These are phyloP conservation scores for Diplodus sargus DNA, from an alignment of 2,797 vertebrate species.

Conservation along the genomic window DNA sequence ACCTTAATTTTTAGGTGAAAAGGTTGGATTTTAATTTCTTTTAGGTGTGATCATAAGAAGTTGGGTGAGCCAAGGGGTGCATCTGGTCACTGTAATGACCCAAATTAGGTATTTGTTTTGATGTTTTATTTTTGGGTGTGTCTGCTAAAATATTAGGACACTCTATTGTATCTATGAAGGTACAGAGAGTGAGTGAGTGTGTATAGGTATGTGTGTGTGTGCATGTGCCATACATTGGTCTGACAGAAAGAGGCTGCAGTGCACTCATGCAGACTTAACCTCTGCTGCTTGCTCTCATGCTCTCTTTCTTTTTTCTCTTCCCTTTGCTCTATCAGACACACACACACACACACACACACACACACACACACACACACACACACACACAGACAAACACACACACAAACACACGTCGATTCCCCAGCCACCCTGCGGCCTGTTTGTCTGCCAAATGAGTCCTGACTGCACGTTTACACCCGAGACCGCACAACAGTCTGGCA, in stretches of 20 bases:
- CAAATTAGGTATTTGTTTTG: background rate
- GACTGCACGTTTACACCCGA: constrained; percentile 87
- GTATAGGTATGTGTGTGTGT: constrained; percentile 19
- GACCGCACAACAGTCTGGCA: constrained; percentile 80
- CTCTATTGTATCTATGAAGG: background rate
- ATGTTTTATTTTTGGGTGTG: constrained; percentile 2
- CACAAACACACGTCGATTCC: constrained; percentile 78
- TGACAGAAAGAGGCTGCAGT: constrained; percentile 95
- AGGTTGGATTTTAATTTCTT: background rate
- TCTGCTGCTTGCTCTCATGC: constrained; percentile 79
- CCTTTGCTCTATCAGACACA: constrained; percentile 75
- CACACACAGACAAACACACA: constrained; percentile 70
- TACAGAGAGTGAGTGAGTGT: background rate
- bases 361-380: constrained; percentile 74
- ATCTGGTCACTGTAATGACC: background rate
- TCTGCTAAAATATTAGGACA: constrained; percentile 6
- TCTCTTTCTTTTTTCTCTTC: constrained; percentile 66
- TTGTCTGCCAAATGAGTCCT: constrained; percentile 88
- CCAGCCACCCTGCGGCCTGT: constrained; percentile 82
- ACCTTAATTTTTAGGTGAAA: background rate
- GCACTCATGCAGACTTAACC: constrained; percentile 93
- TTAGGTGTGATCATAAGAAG: background rate
- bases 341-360: constrained; percentile 71
- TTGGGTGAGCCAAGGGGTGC: background rate
- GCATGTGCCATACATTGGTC: constrained; percentile 75